phyloP scores from a whole-genome alignment of 2,113 vertebrate species.

The Nipponia nippon region DNA sequence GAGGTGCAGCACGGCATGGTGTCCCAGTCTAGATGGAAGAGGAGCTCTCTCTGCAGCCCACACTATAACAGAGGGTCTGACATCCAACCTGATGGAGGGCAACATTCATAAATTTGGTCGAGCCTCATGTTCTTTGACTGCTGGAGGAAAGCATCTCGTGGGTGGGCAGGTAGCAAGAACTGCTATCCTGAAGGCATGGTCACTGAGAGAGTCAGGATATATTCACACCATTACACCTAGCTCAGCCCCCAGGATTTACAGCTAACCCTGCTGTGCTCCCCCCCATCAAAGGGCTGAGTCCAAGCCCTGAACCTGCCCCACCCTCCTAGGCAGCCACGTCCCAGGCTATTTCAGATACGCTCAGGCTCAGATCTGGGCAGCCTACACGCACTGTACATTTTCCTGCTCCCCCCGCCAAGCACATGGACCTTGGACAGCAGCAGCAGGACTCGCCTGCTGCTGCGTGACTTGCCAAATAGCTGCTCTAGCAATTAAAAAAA shows the following conservation, averaged over 20 bases:
- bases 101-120: neutral
- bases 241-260: neutral
- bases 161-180: neutral
- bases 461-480: neutral
- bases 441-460: neutral
- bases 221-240: too few species aligned
- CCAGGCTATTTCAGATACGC: neutral
- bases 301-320: neutral
- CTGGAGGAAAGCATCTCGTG: neutral
- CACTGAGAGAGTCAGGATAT: neutral
- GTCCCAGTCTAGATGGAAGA: neutral
- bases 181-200: neutral
- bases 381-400: rapidly evolving
- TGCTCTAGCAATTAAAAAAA: neutral
- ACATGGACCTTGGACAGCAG: neutral
- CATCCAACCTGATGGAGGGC: neutral
- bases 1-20: neutral
- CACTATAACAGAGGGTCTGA: neutral
- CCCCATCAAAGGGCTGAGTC: neutral
- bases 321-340: neutral
- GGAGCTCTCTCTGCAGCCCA: neutral
- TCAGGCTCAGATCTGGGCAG: neutral
- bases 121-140: neutral
- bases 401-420: neutral
- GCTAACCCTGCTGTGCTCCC: neutral